These are phyloP conservation scores for Mormoops blainvillei DNA, from an alignment of 2,113 vertebrate species.

Conservation along the genomic window DNA sequence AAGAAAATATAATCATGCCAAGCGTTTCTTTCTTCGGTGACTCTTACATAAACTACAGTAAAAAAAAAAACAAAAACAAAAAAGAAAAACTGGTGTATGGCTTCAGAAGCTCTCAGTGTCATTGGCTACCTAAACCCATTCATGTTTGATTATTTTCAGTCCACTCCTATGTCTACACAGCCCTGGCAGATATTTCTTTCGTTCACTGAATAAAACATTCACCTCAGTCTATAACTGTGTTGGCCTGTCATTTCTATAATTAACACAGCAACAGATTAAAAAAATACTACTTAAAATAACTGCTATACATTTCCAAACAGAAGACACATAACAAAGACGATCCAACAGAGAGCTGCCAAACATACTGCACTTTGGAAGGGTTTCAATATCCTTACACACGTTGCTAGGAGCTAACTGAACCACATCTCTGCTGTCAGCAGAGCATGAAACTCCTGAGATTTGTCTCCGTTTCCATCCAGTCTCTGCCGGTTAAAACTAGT, in stretches of 20 bases:
- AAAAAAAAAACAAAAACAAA: background rate
- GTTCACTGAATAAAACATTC: constrained; percentile 58
- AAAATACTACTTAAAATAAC: constrained; percentile 65
- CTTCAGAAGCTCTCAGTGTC: constrained; percentile 51
- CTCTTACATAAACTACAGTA: constrained; percentile 55
- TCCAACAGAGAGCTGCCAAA: constrained; percentile 27
- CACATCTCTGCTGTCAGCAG: constrained; percentile 12
- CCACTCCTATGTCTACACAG: constrained; percentile 40
- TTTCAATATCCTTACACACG: constrained; percentile 53
- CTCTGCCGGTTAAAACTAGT: constrained; percentile 25
- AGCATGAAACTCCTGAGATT: constrained; percentile 45
- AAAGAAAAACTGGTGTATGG: constrained; percentile 33
- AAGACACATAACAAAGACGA: constrained; percentile 47
- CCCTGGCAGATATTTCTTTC: constrained; percentile 58
- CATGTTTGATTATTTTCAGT: constrained; percentile 61
- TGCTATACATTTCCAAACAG: constrained; percentile 47
- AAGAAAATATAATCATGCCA: constrained; percentile 63
- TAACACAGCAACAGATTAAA: constrained; percentile 60
- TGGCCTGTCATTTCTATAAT: constrained; percentile 30
- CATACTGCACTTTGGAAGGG: constrained; percentile 25
- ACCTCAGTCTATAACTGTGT: constrained; percentile 7
- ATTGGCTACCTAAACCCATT: constrained; percentile 58
- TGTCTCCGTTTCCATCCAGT: constrained; percentile 38
- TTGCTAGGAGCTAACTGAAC: constrained; percentile 29
- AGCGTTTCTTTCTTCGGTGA: constrained; percentile 64